Conservation (phyloP, 1,140 invertebrate species). For the Drosophila mayri region DNA sequence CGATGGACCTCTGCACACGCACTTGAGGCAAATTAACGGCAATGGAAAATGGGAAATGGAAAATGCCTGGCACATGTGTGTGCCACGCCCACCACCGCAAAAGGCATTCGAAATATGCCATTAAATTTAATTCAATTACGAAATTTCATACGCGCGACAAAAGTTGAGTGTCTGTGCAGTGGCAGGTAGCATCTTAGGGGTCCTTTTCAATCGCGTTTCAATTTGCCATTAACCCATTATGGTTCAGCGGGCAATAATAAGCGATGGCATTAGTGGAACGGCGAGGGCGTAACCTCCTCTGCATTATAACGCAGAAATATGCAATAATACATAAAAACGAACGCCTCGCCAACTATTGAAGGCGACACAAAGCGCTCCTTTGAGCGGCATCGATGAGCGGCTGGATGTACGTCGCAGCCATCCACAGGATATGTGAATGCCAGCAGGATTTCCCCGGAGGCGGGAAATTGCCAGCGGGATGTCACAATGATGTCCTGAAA, state of each 20-base stretch:
- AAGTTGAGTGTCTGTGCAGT: slow-evolving; percentile 8
- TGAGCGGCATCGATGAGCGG: slow-evolving; percentile 43
- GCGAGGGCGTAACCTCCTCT: slow-evolving; percentile 15
- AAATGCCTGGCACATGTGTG: slow-evolving; percentile 45
- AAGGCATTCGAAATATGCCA: slow-evolving; percentile 76
- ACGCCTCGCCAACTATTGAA: slow-evolving; percentile 74
- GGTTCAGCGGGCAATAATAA: slow-evolving; percentile 75
- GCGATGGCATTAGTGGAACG: slow-evolving; percentile 30
- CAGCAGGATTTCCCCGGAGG: slow-evolving; percentile 48
- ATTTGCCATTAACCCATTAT: slow-evolving; percentile 84
- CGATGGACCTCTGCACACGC: slow-evolving; percentile 34
- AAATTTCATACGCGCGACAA: slow-evolving; percentile 67
- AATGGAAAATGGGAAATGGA: slow-evolving; percentile 17
- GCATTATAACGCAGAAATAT: slow-evolving; percentile 64
- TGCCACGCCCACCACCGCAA: slow-evolving; percentile 34
- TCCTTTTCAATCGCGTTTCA: slow-evolving; percentile 73
- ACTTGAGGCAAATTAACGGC: slow-evolving; percentile 76
- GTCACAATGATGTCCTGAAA: slow-evolving; percentile 47
- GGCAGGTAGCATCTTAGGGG: slow-evolving; percentile 15
- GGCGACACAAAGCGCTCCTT: slow-evolving; percentile 71
- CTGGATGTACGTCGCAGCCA: not conserved
- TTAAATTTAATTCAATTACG: slow-evolving; percentile 83
- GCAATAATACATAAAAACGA: slow-evolving; percentile 79
- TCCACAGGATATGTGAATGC: slow-evolving; percentile 4
- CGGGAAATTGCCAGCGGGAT: slow-evolving; percentile 52